phyloP scores from a whole-genome alignment of 2,113 vertebrate species.

The Aphyosemion australe region DNA sequence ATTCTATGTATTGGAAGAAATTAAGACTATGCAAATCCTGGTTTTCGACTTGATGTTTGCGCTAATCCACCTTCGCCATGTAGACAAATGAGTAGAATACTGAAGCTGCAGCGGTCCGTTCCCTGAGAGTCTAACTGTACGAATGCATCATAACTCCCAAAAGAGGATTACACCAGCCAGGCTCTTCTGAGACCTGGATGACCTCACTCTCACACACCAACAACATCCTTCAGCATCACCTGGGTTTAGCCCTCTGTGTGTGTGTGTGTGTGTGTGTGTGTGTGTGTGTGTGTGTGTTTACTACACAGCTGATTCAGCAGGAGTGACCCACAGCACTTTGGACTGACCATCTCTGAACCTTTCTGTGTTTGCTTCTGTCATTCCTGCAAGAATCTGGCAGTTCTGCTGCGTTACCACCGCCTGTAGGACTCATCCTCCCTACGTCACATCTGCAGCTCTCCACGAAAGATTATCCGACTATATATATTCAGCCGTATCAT shows the following conservation, averaged over 20 bases:
- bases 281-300: background rate
- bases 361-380: slow-evolving; percentile 24
- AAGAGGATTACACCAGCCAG: slow-evolving; percentile 75
- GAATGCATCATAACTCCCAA: slow-evolving; percentile 75
- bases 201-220: slow-evolving; percentile 65
- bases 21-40: background rate
- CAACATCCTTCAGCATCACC: slow-evolving; percentile 61
- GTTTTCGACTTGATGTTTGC: background rate
- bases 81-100: background rate
- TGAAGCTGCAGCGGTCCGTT: slow-evolving; percentile 1
- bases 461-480: slow-evolving; percentile 72
- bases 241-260: slow-evolving; percentile 17
- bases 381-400: slow-evolving; percentile 5
- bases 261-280: no score
- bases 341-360: slow-evolving; percentile 26
- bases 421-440: slow-evolving; percentile 26
- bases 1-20: background rate
- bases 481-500: slow-evolving; percentile 68
- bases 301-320: slow-evolving; percentile 46
- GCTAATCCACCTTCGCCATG: background rate
- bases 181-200: slow-evolving; percentile 65
- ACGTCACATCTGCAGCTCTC: slow-evolving; percentile 61
- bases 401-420: slow-evolving; percentile 16
- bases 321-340: background rate
- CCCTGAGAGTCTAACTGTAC: slow-evolving; percentile 54